A percentile compares a stretch with the other conserved stretches of the same genome.
phyloP scores from a whole-genome alignment of 1,140 invertebrate genomes.

The Drosophila rufa region DNA sequence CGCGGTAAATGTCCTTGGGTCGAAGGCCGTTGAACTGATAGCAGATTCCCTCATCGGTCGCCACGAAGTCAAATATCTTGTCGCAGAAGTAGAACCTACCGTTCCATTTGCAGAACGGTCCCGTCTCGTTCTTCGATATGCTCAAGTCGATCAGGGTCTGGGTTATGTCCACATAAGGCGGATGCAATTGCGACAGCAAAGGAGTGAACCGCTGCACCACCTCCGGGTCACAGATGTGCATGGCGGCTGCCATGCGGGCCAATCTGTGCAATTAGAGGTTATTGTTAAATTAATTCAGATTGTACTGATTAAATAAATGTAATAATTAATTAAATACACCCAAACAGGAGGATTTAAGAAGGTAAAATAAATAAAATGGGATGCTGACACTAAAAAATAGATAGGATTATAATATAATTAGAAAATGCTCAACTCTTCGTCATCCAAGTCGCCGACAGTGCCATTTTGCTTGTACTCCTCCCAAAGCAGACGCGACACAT shows the following conservation, averaged over 20 bases:
- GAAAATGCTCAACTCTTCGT: slow-evolving; percentile 70
- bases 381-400: too few relatives aligned
- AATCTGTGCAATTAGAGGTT: slow-evolving; percentile 30
- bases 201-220: slow-evolving; percentile 62
- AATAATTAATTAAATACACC: too few relatives aligned
- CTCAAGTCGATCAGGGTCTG: slow-evolving; percentile 70
- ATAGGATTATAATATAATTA: background rate
- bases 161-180: slow-evolving; percentile 31
- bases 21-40: slow-evolving; percentile 90
- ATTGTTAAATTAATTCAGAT: background rate
- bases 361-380: too few relatives aligned
- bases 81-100: slow-evolving; percentile 84
- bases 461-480: slow-evolving; percentile 45
- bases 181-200: slow-evolving; percentile 45
- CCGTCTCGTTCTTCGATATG: slow-evolving; percentile 71
- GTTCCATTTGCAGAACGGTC: slow-evolving; percentile 86
- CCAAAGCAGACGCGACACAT: slow-evolving; percentile 78
- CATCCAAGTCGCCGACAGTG: slow-evolving; percentile 44
- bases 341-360: too few relatives aligned
- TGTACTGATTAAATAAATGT: too few relatives aligned
- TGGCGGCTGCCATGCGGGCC: slow-evolving; percentile 61
- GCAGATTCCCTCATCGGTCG: slow-evolving; percentile 90
- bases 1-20: slow-evolving; percentile 85
- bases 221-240: slow-evolving; percentile 78
- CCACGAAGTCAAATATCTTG: slow-evolving; percentile 81